Base-by-base conservation (phyloP, 2,113 vertebrate species). In the Oncorhynchus masou region DNA sequence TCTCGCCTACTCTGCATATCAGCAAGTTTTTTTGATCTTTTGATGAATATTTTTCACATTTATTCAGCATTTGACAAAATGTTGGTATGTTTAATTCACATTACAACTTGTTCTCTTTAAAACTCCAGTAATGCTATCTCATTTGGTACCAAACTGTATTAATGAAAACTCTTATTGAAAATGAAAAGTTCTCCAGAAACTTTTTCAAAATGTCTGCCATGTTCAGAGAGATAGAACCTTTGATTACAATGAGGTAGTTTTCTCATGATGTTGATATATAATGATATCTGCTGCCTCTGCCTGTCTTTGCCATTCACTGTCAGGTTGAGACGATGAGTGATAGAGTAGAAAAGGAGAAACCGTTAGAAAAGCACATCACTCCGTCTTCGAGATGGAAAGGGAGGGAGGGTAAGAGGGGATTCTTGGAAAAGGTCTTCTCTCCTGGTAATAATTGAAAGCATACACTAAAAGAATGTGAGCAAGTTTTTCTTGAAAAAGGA, bases 391-490 rank as follows among this genome's bases (percentile, higher is more conserved):
- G 69, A 78, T 66, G 68, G 68, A 22, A 60, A 74, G 31, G 73
- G 70, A 70, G 70, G 62, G 68, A 24, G 31, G 12, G 31, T 20
- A 29, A 34, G 29, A 27, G 3, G 3, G 66, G 71, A 69, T 72
- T 75, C 73, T 51, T 48, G 65, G 73, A 70, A 59, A 78, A 69
- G 27, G 31, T 74, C 64, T 75, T 84, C 83, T 7, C 65, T 45
- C 67, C 75, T 64, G 62, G 24, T 62, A 74, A 72, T 88, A 83
- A 89, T 79, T 83, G 72, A 79, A 83, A 85, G 77, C 85, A 84
- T 81, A 73, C 78, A 71, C 70, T 57, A 73, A 74, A 90, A 79
- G 84, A 92, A 90, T 88, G 82, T 29, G 62, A 20, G 5, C 71
- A 25, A 76, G 66, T 20, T 78, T 74, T 73, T 77, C 57, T 59